These are phyloP conservation scores for Drosophila subpulchrella DNA, from an alignment of 1,140 invertebrate species.

Conservation along the genomic window DNA sequence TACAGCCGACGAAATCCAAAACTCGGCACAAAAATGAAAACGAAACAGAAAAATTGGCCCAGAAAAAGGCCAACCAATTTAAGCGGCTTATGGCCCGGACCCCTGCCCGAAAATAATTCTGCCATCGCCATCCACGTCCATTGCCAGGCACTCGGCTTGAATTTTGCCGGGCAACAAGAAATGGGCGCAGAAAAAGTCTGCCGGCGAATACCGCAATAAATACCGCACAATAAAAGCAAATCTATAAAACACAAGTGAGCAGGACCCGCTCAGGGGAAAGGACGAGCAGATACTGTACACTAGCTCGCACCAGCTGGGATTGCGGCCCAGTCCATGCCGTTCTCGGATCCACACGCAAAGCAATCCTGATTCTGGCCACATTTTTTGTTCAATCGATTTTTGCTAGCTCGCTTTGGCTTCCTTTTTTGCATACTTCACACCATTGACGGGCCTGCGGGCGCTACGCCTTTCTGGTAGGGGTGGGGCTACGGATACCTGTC, in stretches of 20 bases:
- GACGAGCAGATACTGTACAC: constrained; percentile 3
- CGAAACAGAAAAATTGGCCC: constrained; percentile 22
- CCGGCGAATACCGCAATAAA: constrained; percentile 67
- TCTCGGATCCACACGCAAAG: constrained; percentile 4
- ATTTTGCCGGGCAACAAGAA: constrained; percentile 17
- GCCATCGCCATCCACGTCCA: constrained; percentile 1
- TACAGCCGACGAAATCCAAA: constrained; percentile 49
- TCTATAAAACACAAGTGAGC: constrained; percentile 50
- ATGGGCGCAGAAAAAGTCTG: constrained; percentile 26
- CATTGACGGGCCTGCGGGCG: constrained; percentile 49
- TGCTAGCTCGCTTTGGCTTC: constrained; percentile 14
- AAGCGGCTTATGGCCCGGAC: constrained; percentile 56
- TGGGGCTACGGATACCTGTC: constrained; percentile 1
- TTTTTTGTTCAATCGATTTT: constrained; percentile 38
- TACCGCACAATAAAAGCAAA: constrained; percentile 74
- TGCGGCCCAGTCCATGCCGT: background rate
- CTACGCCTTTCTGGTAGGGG: background rate
- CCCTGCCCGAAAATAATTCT: constrained; percentile 1
- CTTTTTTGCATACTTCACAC: constrained; percentile 63
- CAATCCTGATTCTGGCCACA: constrained; percentile 8
- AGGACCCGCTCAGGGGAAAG: constrained; percentile 1
- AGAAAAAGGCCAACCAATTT: constrained; percentile 55
- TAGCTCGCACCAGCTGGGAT: constrained; percentile 1
- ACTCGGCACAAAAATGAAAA: constrained; percentile 32
- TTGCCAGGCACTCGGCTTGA: constrained; percentile 21